Evolutionary conservation across 2,888 invertebrate species (phyloP).

Genomic region (Chironomus tentans): DNA sequence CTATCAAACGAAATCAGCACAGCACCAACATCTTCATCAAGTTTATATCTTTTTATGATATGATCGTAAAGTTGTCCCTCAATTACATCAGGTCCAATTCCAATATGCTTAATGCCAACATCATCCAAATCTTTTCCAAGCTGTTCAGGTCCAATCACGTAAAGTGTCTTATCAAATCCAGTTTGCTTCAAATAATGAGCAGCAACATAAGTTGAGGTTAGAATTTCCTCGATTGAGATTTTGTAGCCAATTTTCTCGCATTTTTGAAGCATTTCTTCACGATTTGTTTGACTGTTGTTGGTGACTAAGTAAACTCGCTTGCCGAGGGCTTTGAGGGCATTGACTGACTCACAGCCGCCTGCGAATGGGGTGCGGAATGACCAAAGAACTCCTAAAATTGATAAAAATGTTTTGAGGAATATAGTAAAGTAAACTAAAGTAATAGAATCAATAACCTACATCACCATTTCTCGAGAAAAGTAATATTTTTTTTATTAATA

Average conservation of each 20-base stretch:
- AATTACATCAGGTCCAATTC: conserved; percentile 58
- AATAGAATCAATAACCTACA: too few species aligned
- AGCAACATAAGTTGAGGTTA: conserved; percentile 61
- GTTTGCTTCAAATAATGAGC: conserved; percentile 62
- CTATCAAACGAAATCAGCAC: conserved; percentile 86
- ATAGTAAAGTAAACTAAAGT: too few species aligned
- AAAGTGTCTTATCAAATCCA: conserved; percentile 63
- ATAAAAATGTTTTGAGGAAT: too few species aligned
- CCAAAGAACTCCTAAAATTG: conserved; percentile 55
- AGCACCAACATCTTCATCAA: conserved; percentile 74
- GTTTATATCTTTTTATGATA: conserved; percentile 46
- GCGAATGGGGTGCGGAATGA: conserved; percentile 39
- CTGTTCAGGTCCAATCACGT: conserved; percentile 62
- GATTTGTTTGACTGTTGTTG: conserved; percentile 76
- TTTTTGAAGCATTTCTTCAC: conserved; percentile 61
- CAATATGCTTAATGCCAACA: conserved; percentile 59
- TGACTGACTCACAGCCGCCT: conserved; percentile 50
- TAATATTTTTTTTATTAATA: too few species aligned
- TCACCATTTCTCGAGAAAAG: too few species aligned
- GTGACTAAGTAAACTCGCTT: conserved; percentile 73
- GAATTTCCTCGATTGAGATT: conserved; percentile 52
- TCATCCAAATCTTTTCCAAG: conserved; percentile 67
- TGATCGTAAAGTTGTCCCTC: conserved; percentile 33
- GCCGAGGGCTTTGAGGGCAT: conserved; percentile 53
- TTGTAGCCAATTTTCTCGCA: conserved; percentile 59